Evolutionary conservation across 1,140 invertebrate genomes (phyloP).

Genomic region (Spodoptera frugiperda): DNA sequence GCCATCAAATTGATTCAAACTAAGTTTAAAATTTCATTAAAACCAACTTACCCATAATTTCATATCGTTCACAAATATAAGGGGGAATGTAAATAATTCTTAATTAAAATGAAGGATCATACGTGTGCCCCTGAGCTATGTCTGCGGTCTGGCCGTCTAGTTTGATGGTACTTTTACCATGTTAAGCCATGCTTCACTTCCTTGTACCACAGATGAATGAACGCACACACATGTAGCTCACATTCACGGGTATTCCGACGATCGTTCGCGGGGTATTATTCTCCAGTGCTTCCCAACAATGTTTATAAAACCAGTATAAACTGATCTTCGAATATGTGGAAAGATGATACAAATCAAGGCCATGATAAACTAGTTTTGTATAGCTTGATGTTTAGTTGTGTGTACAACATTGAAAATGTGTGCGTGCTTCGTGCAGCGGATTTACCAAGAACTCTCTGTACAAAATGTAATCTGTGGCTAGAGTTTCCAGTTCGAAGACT

Average conservation of each 20-base stretch:
- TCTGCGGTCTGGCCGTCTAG: slow-evolving; percentile 31
- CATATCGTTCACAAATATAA: slow-evolving; percentile 28
- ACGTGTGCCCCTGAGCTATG: slow-evolving; percentile 23
- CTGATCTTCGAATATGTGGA: too few relatives aligned
- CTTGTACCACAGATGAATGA: neutral
- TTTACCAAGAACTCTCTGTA: neutral
- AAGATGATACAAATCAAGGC: too few relatives aligned
- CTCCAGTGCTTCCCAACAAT: neutral
- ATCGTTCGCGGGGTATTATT: neutral
- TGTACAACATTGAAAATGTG: neutral
- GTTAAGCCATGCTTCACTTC: neutral
- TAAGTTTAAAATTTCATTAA: slow-evolving; percentile 50
- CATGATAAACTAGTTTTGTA: too few relatives aligned
- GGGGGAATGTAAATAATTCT: slow-evolving; percentile 52
- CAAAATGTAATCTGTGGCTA: slow-evolving; percentile 38
- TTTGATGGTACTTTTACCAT: slow-evolving; percentile 17
- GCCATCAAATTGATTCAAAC: slow-evolving; percentile 30
- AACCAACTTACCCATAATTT: slow-evolving; percentile 43
- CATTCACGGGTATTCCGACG: neutral
- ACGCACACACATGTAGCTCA: slow-evolving; percentile 10
- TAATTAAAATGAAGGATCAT: slow-evolving; percentile 52
- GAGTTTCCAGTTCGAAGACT: slow-evolving; percentile 34
- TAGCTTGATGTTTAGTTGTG: too few relatives aligned
- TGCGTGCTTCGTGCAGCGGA: neutral
- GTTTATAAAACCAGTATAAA: too few relatives aligned